Percentiles rank a stretch among this genome's conserved stretches.
phyloP scores from a whole-genome alignment of 2,113 vertebrate species.

The Daphoenositta chrysoptera region DNA sequence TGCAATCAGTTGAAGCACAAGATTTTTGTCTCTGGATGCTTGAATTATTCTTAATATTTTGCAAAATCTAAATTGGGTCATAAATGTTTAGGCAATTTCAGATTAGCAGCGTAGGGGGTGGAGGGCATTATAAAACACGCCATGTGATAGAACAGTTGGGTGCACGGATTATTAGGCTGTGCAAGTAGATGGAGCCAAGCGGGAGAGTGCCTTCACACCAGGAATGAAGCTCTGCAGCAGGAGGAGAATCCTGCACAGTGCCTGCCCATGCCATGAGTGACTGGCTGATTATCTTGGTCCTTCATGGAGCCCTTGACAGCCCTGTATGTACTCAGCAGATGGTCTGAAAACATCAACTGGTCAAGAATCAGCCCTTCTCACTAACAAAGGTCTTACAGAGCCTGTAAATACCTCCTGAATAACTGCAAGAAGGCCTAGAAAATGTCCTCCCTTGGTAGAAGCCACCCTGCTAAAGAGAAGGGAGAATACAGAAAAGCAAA shows the following conservation, averaged over 20 bases:
- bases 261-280: neutral
- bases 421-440: neutral
- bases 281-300: neutral
- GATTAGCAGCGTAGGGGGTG: neutral
- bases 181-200: neutral
- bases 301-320: neutral
- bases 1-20: neutral
- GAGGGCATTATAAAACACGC: neutral
- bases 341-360: neutral
- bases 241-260: neutral
- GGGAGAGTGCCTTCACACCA: neutral
- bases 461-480: neutral
- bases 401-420: neutral
- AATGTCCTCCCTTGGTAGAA: neutral
- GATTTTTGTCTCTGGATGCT: neutral
- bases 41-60: neutral
- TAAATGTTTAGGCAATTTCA: slow-evolving; percentile 14
- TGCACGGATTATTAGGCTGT: neutral
- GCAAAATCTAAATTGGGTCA: neutral
- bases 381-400: neutral
- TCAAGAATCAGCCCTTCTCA: neutral
- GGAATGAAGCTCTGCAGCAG: neutral
- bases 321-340: neutral
- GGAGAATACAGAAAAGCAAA: neutral
- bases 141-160: neutral